Percentiles rank a stretch among this genome's conserved stretches.
Conservation (phyloP, 2,113 vertebrate species). For the Tychaedon coryphoeus region DNA sequence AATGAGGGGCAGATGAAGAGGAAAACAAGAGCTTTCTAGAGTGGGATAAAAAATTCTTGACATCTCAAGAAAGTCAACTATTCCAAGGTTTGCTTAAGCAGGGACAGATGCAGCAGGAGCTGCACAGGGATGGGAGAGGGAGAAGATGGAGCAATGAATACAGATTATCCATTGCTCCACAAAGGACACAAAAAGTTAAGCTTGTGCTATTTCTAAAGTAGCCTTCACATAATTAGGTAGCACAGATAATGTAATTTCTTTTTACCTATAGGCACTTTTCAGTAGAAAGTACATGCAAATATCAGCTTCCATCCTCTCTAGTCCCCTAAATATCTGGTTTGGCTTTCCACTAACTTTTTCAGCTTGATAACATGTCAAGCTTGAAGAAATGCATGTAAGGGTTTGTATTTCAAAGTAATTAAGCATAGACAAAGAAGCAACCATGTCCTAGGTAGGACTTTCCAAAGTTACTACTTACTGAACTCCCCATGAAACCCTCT, state of each 20-base stretch:
- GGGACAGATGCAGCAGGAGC: not conserved
- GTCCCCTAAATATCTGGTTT: not conserved
- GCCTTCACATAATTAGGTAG: not conserved
- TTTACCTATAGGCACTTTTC: not conserved
- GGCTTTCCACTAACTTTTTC: not conserved
- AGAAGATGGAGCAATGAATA: not conserved
- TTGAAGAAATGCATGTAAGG: not conserved
- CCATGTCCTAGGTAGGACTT: not conserved
- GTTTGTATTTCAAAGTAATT: not conserved
- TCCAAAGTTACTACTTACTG: not conserved
- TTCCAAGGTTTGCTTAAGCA: not conserved
- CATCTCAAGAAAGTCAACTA: not conserved
- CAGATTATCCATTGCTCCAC: not conserved
- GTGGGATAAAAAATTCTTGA: not conserved
- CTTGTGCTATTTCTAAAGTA: not conserved
- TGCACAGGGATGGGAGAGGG: not conserved
- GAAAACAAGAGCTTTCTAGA: constrained; percentile 21
- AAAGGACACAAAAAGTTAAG: not conserved
- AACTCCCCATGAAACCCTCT: not conserved
- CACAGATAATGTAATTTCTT: not conserved
- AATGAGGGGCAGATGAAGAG: constrained; percentile 3
- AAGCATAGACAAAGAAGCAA: not conserved
- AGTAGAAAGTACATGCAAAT: not conserved
- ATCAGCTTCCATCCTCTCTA: not conserved
- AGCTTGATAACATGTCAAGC: not conserved